These are phyloP conservation scores for Cryptoleucopteryx plumbea DNA, from an alignment of 2,113 vertebrate genomes.

Conservation along the genomic window DNA sequence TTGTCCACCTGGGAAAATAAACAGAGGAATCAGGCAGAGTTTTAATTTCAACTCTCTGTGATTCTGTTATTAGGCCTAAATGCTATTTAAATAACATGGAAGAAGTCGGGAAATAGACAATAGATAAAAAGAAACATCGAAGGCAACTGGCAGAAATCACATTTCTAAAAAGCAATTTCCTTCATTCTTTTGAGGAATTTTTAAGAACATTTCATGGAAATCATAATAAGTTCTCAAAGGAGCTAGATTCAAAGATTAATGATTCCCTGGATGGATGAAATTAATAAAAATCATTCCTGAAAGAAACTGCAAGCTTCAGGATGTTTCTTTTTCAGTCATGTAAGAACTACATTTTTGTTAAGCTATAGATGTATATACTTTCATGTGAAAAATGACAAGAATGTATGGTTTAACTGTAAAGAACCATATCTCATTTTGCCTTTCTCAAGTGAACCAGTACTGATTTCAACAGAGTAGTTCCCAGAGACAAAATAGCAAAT, in stretches of 20 bases:
- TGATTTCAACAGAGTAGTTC: background rate
- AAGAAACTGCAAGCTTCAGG: background rate
- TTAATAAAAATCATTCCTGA: background rate
- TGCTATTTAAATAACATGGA: background rate
- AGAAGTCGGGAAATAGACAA: background rate
- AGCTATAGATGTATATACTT: background rate
- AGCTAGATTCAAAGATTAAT: background rate
- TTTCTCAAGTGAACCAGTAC: background rate
- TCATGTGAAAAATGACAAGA: background rate
- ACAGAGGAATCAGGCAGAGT: background rate
- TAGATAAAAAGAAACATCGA: background rate
- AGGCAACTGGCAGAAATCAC: background rate
- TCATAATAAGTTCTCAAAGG: background rate
- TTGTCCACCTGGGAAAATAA: background rate
- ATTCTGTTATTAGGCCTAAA: background rate
- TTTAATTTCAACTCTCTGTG: background rate
- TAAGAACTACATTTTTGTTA: background rate
- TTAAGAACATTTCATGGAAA: background rate
- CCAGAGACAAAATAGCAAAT: background rate
- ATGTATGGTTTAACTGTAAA: background rate
- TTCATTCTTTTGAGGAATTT: background rate
- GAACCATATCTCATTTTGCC: background rate
- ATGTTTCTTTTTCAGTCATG: background rate
- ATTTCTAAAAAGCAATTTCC: background rate
- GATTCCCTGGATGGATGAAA: background rate